Evolutionary conservation across 2,113 vertebrate species (phyloP).

Genomic region (Protomyctophum bolini): DNA sequence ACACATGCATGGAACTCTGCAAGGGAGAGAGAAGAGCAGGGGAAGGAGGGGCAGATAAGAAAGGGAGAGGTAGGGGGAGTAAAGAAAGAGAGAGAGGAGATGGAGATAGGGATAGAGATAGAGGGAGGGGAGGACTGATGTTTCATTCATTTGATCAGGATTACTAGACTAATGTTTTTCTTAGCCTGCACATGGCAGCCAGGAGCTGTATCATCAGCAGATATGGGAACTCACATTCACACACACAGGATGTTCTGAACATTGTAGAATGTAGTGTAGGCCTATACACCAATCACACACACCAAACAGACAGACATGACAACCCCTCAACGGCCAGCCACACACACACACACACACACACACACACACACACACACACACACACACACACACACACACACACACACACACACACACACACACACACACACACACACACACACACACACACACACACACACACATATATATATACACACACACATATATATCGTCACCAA

Average conservation of each 20-base stretch:
- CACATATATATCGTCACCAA: no score
- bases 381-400: neutral
- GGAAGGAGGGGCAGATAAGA: neutral
- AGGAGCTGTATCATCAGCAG: no score
- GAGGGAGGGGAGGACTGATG: neutral
- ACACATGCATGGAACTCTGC: constrained; percentile 53
- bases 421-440: neutral
- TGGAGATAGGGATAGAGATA: neutral
- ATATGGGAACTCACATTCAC: constrained; percentile 36
- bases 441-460: neutral
- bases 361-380: constrained; percentile 7
- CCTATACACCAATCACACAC: constrained; percentile 3
- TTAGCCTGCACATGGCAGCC: constrained; percentile 54
- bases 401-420: neutral
- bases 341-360: neutral
- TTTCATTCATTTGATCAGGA: constrained; percentile 41
- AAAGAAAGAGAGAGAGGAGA: neutral
- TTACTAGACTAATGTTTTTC: constrained; percentile 55
- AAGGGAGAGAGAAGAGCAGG: neutral
- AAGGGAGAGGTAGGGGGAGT: neutral
- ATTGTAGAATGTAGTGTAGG: neutral
- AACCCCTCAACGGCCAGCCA: neutral
- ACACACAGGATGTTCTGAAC: constrained; percentile 26
- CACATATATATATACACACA: neutral
- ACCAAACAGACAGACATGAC: constrained; percentile 1